Percentiles rank a stretch among this genome's conserved stretches.
Evolutionary conservation across 2,113 vertebrate species (phyloP).

Genomic region (Brevimyrus niger): DNA sequence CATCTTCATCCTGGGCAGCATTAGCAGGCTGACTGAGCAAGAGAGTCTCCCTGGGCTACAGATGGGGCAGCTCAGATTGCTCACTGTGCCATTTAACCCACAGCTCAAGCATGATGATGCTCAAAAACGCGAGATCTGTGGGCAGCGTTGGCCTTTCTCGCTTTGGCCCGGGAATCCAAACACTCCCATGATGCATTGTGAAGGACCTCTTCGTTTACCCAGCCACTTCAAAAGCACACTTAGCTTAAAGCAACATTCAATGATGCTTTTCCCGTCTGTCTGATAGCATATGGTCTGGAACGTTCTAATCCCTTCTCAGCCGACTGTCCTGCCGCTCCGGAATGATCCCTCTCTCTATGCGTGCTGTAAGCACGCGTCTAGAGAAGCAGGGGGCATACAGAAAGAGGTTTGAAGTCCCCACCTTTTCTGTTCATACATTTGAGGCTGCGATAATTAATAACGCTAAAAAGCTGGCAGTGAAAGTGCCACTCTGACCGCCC

Average conservation of each 20-base stretch:
- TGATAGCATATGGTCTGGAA: neutral
- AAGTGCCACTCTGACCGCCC: slow-evolving; percentile 29
- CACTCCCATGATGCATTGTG: neutral
- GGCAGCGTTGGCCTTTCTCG: neutral
- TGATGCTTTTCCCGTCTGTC: neutral
- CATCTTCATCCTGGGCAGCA: neutral
- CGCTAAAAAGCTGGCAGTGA: slow-evolving; percentile 31
- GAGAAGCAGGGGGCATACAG: neutral
- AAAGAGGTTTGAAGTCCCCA: neutral
- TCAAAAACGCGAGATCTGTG: neutral
- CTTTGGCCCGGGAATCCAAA: neutral
- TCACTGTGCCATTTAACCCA: neutral
- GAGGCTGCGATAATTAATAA: slow-evolving; percentile 38
- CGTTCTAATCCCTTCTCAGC: neutral
- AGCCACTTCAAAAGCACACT: neutral
- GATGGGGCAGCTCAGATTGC: neutral
- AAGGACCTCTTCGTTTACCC: neutral
- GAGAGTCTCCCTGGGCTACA: neutral
- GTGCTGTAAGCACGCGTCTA: neutral
- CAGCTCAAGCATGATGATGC: neutral
- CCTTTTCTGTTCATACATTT: slow-evolving; percentile 18
- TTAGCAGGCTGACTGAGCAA: neutral
- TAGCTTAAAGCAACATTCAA: neutral
- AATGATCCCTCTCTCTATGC: neutral
- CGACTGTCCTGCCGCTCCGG: neutral